A percentile compares a stretch with the other conserved stretches of the same genome.
These are phyloP conservation scores for Trachurus trachurus DNA, from an alignment of 2,797 vertebrate genomes.

Conservation along the genomic window DNA sequence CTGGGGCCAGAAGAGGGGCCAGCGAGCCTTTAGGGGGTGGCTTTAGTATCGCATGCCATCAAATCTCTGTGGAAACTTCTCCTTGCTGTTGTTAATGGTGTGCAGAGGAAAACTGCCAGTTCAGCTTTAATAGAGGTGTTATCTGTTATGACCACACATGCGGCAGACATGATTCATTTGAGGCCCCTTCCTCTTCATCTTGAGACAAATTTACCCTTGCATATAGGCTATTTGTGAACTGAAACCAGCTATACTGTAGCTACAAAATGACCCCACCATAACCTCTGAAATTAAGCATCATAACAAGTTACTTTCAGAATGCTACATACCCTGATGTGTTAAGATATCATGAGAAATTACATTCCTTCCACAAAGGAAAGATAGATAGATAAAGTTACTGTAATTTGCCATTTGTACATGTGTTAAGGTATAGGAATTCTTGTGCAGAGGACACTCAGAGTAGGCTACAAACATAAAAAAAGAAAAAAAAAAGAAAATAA, in stretches of 20 bases:
- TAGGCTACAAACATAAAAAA: too few species aligned
- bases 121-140: slow-evolving; percentile 33
- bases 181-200: slow-evolving; percentile 5
- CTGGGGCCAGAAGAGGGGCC: slow-evolving; percentile 56
- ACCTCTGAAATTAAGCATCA: neutral
- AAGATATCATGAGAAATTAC: neutral
- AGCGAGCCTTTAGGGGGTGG: slow-evolving; percentile 45
- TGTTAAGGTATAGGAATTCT: too few species aligned
- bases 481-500: neutral
- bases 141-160: slow-evolving; percentile 32
- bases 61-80: slow-evolving; percentile 68
- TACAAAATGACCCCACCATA: neutral
- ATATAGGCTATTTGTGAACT: neutral
- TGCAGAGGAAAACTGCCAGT: slow-evolving; percentile 36
- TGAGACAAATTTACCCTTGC: slow-evolving; percentile 2
- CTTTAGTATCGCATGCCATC: slow-evolving; percentile 63
- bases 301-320: neutral
- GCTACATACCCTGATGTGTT: neutral
- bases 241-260: neutral
- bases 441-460: too few species aligned
- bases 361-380: neutral
- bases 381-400: too few species aligned
- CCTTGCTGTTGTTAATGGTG: slow-evolving; percentile 43
- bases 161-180: slow-evolving; percentile 22
- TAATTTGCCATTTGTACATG: too few species aligned